Base-by-base conservation (phyloP, 2,888 invertebrate species). In the Adelphocoris suturalis region DNA sequence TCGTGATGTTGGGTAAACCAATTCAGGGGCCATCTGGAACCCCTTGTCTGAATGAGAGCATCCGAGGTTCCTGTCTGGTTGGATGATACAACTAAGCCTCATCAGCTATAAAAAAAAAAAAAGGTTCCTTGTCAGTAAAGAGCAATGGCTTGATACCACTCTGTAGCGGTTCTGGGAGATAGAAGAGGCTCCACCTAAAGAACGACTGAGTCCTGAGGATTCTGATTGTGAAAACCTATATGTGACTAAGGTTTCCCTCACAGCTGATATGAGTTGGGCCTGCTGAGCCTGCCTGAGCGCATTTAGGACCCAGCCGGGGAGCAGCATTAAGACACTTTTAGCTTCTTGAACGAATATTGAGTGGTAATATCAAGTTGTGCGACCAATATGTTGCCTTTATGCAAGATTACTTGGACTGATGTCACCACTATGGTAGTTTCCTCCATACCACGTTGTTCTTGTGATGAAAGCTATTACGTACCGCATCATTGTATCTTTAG, bases 401-500 rank as follows among this genome's bases (percentile, higher is more conserved):
- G 84, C 7, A 37, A 27, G 89, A 89, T 27, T 89, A 85, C 47
- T 23, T 89, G 14, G 85, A 47, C 5, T 76, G 75, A 47, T 68
- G 75, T 9, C 89, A 89, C n/a, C n/a, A n/a, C n/a, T 47, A 89
- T 85, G 84, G 27, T 14, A 13, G 16, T 19, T 14, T 61, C 61
- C 13, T 3, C 57, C 19, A 47, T 9, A 11, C 84, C 89, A 37
- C 19, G 13, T 11, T 14, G 11, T 27, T 23, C 23, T 19, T 19
- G 23, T 23, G 23, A 57, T 57, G 57, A 57, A 27, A 14, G 27
- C 12, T 89, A 89, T 23, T 84, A 84, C 37, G 82, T 89, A 19
- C 89, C 89, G 14, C 89, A 89, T 47, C 89, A 89, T 47, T 84
- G 84, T 23, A 85, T 89, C 23, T 84, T 61, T 57, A 61, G 89